Evolutionary conservation across 2,888 invertebrate species (phyloP).

Genomic region (Diaphora mendica): DNA sequence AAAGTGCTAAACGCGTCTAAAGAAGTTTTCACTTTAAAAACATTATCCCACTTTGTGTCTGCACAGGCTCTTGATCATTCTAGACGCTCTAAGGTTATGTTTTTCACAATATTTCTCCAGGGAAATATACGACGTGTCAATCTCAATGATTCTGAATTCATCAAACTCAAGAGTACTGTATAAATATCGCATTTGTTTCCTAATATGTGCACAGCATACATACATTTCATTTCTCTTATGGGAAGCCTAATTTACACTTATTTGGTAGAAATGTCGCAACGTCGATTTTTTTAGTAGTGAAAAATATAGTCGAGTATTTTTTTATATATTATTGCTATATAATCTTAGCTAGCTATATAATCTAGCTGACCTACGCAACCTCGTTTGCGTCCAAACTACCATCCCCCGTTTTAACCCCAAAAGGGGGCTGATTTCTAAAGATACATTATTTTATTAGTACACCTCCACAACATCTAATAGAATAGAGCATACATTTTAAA

Average conservation of each 20-base stretch:
- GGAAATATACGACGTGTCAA: neutral
- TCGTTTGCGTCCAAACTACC: no score
- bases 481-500: no score
- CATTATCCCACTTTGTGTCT: neutral
- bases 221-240: neutral
- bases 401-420: no score
- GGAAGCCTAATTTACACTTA: neutral
- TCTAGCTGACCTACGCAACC: no score
- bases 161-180: neutral
- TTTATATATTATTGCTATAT: no score
- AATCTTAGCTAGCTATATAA: no score
- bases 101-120: neutral
- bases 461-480: no score
- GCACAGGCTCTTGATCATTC: neutral
- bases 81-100: neutral
- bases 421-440: no score
- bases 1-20: no score
- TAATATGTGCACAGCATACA: neutral
- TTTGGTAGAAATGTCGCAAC: neutral
- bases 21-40: neutral
- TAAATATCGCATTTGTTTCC: neutral
- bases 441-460: no score
- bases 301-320: neutral
- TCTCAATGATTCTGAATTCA: slow-evolving; percentile 1
- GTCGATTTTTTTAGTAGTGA: neutral